Evolutionary conservation across 1,140 invertebrate species (phyloP), one percentile per base, ranked within the genome.

Genomic region (Rhyacophila brunnea): DNA sequence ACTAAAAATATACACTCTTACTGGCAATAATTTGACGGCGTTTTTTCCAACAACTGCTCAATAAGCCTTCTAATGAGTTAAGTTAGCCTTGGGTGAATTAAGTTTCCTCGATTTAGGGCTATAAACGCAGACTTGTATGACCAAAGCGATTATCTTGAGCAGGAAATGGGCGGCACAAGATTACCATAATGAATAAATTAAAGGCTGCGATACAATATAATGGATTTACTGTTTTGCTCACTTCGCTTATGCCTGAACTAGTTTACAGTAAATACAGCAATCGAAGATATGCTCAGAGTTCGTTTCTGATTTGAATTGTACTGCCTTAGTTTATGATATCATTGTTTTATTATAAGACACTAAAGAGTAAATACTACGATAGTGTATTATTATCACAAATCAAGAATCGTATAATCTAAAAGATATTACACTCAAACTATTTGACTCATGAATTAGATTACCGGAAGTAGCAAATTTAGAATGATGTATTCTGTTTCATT

Each of bases 151-250:
- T 60, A 60, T 60, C 58, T 55, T 40, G 58, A 60, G 58, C 58
- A 60, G 58, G 58, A 60, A 60, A 55, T 55, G 58, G 58, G 58
- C 58, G 58, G 58, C 35, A 42, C 58, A 53, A 42, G 46, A 60
- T 60, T 60, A 60, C 58, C 58, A 60, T 60, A 60, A 60, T 60
- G 58, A 60, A 60, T 60, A 60, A 60, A 60, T 60, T 60, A 60
- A 55, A 49, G 51, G 58, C 42, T 6, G 43, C 50, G 50, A 53
- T 47, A 60, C 58, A 53, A 54, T 19, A 13, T 48, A 60, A 60
- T 54, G 50, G 42, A 28, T 14, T 14, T 42, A 13, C 17, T 14
- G n/a, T 42, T 42, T 42, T 42, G n/a, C 3, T 11, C n/a, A 14
- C 17, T 42, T 17, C 11, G 13, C 40, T 14, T 42, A 14, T 6